Base-by-base conservation (phyloP, 2,113 vertebrate genomes). In the Turdus rufiventris region DNA sequence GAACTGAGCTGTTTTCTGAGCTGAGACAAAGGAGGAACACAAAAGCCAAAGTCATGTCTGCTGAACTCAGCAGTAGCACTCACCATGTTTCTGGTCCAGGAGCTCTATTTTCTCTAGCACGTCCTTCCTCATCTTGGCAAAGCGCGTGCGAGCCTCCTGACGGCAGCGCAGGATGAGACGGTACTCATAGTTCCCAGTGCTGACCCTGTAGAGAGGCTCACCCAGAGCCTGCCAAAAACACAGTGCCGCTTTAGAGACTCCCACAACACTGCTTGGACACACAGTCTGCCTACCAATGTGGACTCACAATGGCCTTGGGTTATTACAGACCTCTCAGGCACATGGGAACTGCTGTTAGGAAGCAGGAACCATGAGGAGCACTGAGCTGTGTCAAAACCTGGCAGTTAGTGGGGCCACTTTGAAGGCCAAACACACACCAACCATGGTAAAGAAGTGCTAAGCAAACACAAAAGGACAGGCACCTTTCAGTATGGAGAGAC, bases 61-160 rank as follows among this genome's bases (percentile, higher is more conserved):
- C 51, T 33, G 48, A 65, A 43, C 23, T 31, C 31, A 85, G 47
- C 57, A 72, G 40, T 6, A 19, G 18, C 38, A 90, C 98, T 98
- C 90, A 99, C 99, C 99, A 0, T 99, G 99, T 95, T 99, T 99
- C 98, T 99, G 99, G 94, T 99, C 99, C 89, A 99, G 98, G 86
- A 99, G 98, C 95, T 99, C 99, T 63, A 99, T 99, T 97, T 99
- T 99, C 98, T 99, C 99, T 71, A 99, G 97, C 43, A 99, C 99
- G 0, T 99, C 99, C 94, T 99, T 99, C 95, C 99, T 99, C 99
- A 99, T 99, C 95, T 99, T 99, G 63, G 99, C 99, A 62, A 99
- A 99, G 36, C 99, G 99, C 0, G 98, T 94, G 1, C 99, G 98
- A 70, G 99, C 99, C 91, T 99, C 99, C 97, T 99, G 99, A 28